These are phyloP conservation scores for Ammospiza caudacuta DNA, from an alignment of 2,113 vertebrate species.

Conservation along the genomic window DNA sequence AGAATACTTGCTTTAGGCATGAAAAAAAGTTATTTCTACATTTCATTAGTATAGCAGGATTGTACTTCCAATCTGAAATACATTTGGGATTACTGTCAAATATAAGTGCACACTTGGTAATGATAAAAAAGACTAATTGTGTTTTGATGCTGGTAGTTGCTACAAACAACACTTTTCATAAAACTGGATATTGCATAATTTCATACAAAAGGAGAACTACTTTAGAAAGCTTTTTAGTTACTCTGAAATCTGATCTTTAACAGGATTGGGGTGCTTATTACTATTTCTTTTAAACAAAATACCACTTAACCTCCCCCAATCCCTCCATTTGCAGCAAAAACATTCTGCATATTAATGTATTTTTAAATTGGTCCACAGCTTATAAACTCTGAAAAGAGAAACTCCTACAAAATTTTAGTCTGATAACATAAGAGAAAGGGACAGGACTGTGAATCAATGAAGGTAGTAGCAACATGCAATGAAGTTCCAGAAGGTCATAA, in stretches of 20 bases:
- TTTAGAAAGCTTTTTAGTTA: background rate
- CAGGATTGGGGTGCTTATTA: background rate
- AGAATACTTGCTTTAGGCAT: background rate
- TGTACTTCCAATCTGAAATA: background rate
- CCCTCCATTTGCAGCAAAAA: background rate
- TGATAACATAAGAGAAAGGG: background rate
- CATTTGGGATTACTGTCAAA: background rate
- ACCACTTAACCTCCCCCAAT: background rate
- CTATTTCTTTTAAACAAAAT: background rate
- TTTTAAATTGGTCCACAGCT: background rate
- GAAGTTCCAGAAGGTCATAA: background rate
- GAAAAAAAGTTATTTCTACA: background rate
- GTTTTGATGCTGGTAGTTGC: background rate
- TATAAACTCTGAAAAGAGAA: background rate
- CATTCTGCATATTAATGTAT: background rate
- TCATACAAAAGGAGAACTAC: background rate
- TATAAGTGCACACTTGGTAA: background rate
- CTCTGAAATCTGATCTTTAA: background rate
- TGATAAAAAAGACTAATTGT: background rate
- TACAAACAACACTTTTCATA: background rate
- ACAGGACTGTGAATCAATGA: background rate
- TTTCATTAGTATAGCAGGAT: background rate
- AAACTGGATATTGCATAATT: background rate
- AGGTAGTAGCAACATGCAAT: background rate
- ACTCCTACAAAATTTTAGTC: background rate